Evolutionary conservation across 64 coral and sea anemone genomes (phyloP).

Genomic region (Actinia equina): DNA sequence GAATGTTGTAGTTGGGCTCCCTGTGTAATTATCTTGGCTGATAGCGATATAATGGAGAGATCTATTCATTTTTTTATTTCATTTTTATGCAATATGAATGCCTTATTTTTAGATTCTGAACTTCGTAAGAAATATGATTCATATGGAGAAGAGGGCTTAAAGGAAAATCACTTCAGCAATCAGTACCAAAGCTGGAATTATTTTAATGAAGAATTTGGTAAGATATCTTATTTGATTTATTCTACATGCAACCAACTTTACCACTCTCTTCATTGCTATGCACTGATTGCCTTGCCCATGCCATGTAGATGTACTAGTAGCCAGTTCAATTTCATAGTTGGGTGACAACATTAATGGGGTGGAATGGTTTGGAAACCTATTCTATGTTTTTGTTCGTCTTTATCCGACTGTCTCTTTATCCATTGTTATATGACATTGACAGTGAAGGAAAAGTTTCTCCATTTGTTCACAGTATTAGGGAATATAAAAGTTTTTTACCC

Average conservation of each 20-base stretch:
- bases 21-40: neutral
- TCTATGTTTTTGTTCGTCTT: no score
- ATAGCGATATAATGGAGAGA: neutral
- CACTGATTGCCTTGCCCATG: no score
- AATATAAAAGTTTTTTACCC: no score
- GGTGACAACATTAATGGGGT: no score
- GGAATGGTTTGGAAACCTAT: no score
- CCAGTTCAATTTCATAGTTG: no score
- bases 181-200: constrained; percentile 98
- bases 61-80: neutral
- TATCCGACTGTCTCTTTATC: no score
- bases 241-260: neutral
- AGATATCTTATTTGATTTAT: neutral
- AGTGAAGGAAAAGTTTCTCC: no score
- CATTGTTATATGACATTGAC: no score
- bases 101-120: constrained; percentile 73
- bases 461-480: no score
- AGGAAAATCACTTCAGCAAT: constrained; percentile 93
- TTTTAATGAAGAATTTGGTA: constrained; percentile 99
- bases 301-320: no score
- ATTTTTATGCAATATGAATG: neutral
- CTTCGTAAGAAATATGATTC: constrained; percentile 97
- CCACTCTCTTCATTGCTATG: no score
- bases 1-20: neutral
- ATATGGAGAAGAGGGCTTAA: constrained; percentile 97